Base-by-base conservation (phyloP, 1,140 invertebrate species). In the Halesus radiatus region DNA sequence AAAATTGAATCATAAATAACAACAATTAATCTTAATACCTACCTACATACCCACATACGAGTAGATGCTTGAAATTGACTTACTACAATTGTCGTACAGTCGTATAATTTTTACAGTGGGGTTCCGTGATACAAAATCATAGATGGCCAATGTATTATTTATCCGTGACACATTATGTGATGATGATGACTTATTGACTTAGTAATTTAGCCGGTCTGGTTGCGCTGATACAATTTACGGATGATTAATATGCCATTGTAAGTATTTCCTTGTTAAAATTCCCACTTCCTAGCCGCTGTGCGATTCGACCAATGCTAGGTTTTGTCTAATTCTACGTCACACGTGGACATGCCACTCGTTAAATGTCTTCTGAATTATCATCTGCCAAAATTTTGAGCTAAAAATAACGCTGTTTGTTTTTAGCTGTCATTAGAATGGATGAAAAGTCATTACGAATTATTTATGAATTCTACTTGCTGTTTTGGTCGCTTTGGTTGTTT, bases 171-270 rank as follows among this genome's bases (percentile, higher is more conserved):
- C n/a, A 10, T 58, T 8, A 58, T 4, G 1, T n/a, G 54, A 22
- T 15, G 54, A 58, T 58, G 1, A n/a, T 58, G n/a, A n/a, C 22
- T 58, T 18, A 58, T 58, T 22, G 22, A 8, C 54, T n/a, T 58
- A 1, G n/a, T 22, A 58, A 58, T 58, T 58, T 18, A 58, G n/a
- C 7, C 10, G 20, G 54, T n/a, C 54, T 4, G 13, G 54, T 58
- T 7, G 32, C 32, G 32, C 32, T 58, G 54, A 22, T 58, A 58
- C 13, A 58, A 58, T 58, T n/a, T 20, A 10, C 32, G 20, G 22
- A 58, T 58, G 54, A 58, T 58, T 58, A 58, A 58, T 58, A 58
- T 20, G n/a, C 4, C 20, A 58, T 58, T 58, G 22, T 58, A 58
- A 20, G 54, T 58, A n/a, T 58, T 58, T 32, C 15, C 54, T 58